These are phyloP conservation scores for Leptobrachium leishanense DNA, from an alignment of 2,113 vertebrate genomes.

Conservation along the genomic window DNA sequence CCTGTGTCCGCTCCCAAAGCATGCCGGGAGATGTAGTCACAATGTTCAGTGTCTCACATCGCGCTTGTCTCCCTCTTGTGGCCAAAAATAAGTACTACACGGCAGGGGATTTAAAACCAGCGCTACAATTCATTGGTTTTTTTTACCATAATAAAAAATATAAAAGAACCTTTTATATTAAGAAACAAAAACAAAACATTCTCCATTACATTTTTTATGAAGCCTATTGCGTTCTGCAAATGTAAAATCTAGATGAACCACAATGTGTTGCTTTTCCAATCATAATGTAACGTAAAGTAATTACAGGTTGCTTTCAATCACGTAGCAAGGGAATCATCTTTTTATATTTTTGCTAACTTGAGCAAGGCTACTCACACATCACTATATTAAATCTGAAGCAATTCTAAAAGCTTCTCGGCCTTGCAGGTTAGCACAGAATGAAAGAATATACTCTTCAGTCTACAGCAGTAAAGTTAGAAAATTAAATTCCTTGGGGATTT, in stretches of 20 bases:
- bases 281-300: slow-evolving; percentile 21
- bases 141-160: too few species aligned
- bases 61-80: too few species aligned
- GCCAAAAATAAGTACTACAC: too few species aligned
- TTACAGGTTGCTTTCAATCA: slow-evolving; percentile 42
- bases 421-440: slow-evolving; percentile 46
- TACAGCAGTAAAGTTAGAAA: slow-evolving; percentile 54
- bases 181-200: slow-evolving; percentile 4
- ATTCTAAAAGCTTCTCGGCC: slow-evolving; percentile 44
- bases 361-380: slow-evolving; percentile 42
- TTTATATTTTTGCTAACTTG: slow-evolving; percentile 45
- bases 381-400: slow-evolving; percentile 43
- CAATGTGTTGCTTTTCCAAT: slow-evolving; percentile 21
- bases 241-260: slow-evolving; percentile 8
- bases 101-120: too few species aligned
- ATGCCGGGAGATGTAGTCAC: too few species aligned
- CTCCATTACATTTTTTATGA: slow-evolving; percentile 12
- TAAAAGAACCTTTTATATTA: too few species aligned
- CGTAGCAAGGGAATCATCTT: slow-evolving; percentile 32
- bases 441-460: slow-evolving; percentile 49
- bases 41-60: too few species aligned
- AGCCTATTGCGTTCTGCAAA: slow-evolving; percentile 16
- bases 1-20: too few species aligned
- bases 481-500: slow-evolving; percentile 58
- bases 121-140: too few species aligned